A percentile compares a stretch with the other conserved stretches of the same genome.
phyloP scores from a whole-genome alignment of 2,888 invertebrate genomes.

The Papilio gigon region DNA sequence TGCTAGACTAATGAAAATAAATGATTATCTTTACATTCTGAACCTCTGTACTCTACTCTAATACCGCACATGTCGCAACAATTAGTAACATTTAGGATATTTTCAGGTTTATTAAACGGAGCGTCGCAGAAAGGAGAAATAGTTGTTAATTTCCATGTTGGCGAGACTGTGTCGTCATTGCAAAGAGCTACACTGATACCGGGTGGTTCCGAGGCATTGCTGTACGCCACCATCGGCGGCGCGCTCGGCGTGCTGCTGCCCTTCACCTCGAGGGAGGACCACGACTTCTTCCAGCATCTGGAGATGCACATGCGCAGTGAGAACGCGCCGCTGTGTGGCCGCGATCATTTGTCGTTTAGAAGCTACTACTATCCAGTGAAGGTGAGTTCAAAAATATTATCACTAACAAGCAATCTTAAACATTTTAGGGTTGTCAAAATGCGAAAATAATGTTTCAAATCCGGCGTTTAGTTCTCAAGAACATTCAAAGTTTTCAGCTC shows the following conservation, averaged over 20 bases:
- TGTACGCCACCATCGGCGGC: constrained; percentile 98
- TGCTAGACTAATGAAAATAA: constrained; percentile 81
- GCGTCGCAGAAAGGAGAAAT: constrained; percentile 99
- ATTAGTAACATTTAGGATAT: neutral
- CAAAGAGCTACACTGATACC: constrained; percentile 98
- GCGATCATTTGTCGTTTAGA: constrained; percentile 98
- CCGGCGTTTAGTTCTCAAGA: too few species aligned
- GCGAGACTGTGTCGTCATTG: constrained; percentile 97
- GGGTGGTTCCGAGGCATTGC: constrained; percentile 97
- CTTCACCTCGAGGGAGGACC: constrained; percentile 97
- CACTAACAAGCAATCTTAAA: too few species aligned
- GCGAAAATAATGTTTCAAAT: too few species aligned
- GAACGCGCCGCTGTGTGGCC: constrained; percentile 96
- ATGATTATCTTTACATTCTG: constrained; percentile 72
- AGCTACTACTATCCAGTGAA: constrained; percentile 99
- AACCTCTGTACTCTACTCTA: constrained; percentile 36
- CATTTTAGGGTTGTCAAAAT: too few species aligned
- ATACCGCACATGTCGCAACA: neutral
- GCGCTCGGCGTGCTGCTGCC: constrained; percentile 96
- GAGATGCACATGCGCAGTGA: constrained; percentile 99
- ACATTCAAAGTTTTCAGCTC: too few species aligned
- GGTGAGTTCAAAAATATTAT: constrained; percentile 73
- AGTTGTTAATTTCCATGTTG: constrained; percentile 96
- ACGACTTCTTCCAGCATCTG: constrained; percentile 99
- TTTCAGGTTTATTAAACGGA: constrained; percentile 93